Evolutionary conservation across 2,797 vertebrate genomes (phyloP).

Genomic region (Helicolenus hilgendorfi): DNA sequence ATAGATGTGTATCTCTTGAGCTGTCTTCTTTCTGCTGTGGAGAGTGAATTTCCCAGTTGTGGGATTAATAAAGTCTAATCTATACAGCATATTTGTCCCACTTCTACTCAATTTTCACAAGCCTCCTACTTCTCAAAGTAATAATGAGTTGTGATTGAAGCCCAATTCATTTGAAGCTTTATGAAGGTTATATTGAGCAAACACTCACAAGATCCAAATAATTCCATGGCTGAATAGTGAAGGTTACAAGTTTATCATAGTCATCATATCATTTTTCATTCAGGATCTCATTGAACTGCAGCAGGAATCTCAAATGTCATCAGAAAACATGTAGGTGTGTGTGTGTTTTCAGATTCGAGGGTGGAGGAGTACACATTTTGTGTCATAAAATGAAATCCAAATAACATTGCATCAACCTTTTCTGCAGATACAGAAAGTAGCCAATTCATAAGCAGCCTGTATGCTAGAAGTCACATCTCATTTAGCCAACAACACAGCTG

Average conservation of each 20-base stretch:
- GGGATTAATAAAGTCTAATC: too few relatives aligned
- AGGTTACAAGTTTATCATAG: neutral
- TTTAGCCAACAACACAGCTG: constrained; percentile 45
- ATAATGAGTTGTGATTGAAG: neutral
- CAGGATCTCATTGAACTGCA: neutral
- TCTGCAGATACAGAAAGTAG: neutral
- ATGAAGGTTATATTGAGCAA: constrained; percentile 1
- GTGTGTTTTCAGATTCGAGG: neutral
- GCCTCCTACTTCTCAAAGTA: neutral
- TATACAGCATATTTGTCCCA: neutral
- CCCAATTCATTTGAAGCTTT: constrained; percentile 25
- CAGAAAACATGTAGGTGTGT: neutral
- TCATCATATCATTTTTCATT: constrained; percentile 9
- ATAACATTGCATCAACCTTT: neutral
- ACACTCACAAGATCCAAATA: constrained; percentile 6
- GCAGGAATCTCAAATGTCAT: neutral
- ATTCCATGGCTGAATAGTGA: neutral
- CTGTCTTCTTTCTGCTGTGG: too few relatives aligned
- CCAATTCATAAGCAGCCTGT: neutral
- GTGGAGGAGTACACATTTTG: neutral
- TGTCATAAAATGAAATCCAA: neutral
- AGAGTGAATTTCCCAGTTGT: too few relatives aligned
- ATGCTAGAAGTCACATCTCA: constrained; percentile 20
- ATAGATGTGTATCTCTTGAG: too few relatives aligned
- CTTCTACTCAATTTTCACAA: neutral